These are phyloP conservation scores for Ormyrus thymus DNA, from an alignment of 2,888 invertebrate species.

Conservation along the genomic window DNA sequence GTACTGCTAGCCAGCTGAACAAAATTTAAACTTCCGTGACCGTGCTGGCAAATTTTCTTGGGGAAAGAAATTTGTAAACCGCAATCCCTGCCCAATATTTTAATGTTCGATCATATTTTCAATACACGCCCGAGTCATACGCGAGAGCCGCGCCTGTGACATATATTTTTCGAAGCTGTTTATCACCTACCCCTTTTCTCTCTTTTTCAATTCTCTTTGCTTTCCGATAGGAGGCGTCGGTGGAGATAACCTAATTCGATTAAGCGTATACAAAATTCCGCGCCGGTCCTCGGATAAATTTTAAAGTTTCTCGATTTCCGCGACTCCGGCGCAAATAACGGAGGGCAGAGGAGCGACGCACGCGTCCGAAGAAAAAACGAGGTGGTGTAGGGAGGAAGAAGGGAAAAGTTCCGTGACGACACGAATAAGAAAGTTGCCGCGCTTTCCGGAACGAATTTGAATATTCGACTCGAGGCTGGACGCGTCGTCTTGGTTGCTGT, in stretches of 20 bases:
- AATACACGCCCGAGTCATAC: conserved; percentile 22
- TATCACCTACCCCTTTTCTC: background rate
- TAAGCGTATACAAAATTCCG: conserved; percentile 47
- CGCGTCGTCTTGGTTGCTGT: background rate
- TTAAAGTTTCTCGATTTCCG: conserved; percentile 54
- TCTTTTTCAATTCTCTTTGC: conserved; percentile 9
- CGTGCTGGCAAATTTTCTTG: background rate
- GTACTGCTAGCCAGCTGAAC: background rate
- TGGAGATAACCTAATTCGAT: conserved; percentile 54
- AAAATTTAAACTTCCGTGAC: conserved; percentile 11
- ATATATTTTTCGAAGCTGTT: conserved; percentile 23
- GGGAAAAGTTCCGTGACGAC: conserved; percentile 52
- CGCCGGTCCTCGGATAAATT: conserved; percentile 40
- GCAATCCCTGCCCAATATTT: conserved; percentile 35
- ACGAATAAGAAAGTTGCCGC: conserved; percentile 52
- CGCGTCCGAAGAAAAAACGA: conserved; percentile 12
- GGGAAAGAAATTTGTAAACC: conserved; percentile 51
- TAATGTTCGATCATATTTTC: conserved; percentile 37
- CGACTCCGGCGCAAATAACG: conserved; percentile 33
- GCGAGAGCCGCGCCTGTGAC: conserved; percentile 1
- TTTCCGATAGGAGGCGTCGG: conserved; percentile 14
- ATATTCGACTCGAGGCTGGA: conserved; percentile 44
- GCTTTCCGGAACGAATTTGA: conserved; percentile 52
- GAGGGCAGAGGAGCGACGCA: background rate
- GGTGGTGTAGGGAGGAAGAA: conserved; percentile 15